phyloP scores from a whole-genome alignment of 2,888 invertebrate genomes.

The Syrphus vitripennis region DNA sequence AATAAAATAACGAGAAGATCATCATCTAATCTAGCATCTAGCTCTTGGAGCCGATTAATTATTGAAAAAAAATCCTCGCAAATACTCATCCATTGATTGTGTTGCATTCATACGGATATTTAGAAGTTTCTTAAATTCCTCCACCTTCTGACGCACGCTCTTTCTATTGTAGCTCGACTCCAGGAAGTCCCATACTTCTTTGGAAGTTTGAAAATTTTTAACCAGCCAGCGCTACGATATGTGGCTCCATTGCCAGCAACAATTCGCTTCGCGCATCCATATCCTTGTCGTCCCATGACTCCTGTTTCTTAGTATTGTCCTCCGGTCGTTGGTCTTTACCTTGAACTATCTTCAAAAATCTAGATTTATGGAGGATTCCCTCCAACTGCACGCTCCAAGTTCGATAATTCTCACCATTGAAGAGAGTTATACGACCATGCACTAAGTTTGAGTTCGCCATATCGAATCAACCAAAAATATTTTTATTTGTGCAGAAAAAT shows the following conservation, averaged over 20 bases:
- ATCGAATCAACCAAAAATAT: background rate
- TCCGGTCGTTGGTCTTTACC: background rate
- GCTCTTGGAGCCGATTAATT: too few species aligned
- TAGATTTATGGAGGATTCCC: conserved; percentile 25
- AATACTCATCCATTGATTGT: too few species aligned
- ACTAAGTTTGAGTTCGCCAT: background rate
- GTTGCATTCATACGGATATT: too few species aligned
- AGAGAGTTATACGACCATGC: conserved; percentile 14
- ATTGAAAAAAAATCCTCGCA: too few species aligned
- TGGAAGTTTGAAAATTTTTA: conserved; percentile 24
- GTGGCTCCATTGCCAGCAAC: too few species aligned
- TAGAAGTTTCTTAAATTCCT: conserved; percentile 31
- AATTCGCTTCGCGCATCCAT: conserved; percentile 34
- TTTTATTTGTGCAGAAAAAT: too few species aligned
- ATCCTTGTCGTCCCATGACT: conserved; percentile 39
- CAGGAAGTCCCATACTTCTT: conserved; percentile 32
- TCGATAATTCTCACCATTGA: conserved; percentile 26
- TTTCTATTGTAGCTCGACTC: conserved; percentile 24
- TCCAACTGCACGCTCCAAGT: conserved; percentile 29
- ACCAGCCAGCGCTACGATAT: conserved; percentile 16
- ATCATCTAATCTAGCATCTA: too few species aligned
- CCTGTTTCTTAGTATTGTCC: conserved; percentile 1
- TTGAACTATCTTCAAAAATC: conserved; percentile 17
- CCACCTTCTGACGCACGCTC: conserved; percentile 12
- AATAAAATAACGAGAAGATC: too few species aligned